Percentiles rank a stretch among this genome's conserved stretches.
These are phyloP conservation scores for Leucophenga maculata DNA, from an alignment of 2,888 invertebrate species.

Conservation along the genomic window DNA sequence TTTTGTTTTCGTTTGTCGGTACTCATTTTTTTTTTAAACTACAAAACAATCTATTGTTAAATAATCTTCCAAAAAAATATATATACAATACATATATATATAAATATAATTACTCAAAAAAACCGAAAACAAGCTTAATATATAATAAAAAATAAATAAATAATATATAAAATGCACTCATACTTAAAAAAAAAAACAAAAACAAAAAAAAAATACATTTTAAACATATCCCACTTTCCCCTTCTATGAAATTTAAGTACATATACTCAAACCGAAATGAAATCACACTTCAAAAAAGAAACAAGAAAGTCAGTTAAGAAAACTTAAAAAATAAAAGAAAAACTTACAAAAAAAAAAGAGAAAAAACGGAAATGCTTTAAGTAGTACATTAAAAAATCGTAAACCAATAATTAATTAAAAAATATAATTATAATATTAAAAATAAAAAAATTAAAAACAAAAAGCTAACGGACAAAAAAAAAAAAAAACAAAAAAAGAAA, in stretches of 20 bases:
- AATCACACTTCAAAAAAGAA: slow-evolving; percentile 28
- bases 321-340: slow-evolving; percentile 38
- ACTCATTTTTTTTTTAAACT: neutral
- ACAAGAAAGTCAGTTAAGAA: slow-evolving; percentile 63
- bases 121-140: neutral
- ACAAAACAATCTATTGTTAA: neutral
- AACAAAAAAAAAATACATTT: slow-evolving; percentile 35
- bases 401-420: slow-evolving; percentile 24
- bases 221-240: slow-evolving; percentile 15
- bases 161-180: slow-evolving; percentile 1
- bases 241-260: neutral
- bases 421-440: neutral
- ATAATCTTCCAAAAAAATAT: neutral
- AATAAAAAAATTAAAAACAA: slow-evolving; percentile 37
- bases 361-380: slow-evolving; percentile 24
- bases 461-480: slow-evolving; percentile 31
- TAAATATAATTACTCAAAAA: slow-evolving; percentile 7
- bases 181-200: slow-evolving; percentile 36
- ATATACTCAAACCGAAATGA: slow-evolving; percentile 4
- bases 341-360: slow-evolving; percentile 14
- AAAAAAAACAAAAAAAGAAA: slow-evolving; percentile 32
- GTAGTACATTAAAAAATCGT: slow-evolving; percentile 16
- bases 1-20: neutral
- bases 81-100: neutral
- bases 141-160: slow-evolving; percentile 8